phyloP scores from a whole-genome alignment of 2,888 invertebrate species.

The Aporophyla lueneburgensis region DNA sequence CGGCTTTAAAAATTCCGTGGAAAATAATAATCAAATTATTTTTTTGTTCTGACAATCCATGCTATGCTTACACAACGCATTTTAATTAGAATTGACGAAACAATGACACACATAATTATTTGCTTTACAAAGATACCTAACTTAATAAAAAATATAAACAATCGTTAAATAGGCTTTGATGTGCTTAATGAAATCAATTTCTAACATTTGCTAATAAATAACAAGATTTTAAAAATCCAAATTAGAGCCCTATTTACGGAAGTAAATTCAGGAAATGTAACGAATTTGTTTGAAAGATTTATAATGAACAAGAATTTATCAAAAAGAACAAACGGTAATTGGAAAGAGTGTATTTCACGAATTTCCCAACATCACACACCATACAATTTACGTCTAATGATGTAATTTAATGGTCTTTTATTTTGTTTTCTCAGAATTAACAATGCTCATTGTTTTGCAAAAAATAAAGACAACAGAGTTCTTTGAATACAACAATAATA shows the following conservation, averaged over 20 bases:
- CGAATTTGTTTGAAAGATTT: constrained; percentile 39
- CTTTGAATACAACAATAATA: constrained; percentile 9
- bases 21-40: not conserved
- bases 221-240: constrained; percentile 6
- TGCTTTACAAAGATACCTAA: not conserved
- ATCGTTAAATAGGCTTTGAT: not conserved
- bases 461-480: constrained; percentile 9
- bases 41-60: not conserved
- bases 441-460: constrained; percentile 13
- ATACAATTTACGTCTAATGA: constrained; percentile 46
- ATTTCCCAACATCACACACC: constrained; percentile 40
- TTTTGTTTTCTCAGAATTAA: constrained; percentile 17
- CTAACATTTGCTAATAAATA: constrained; percentile 16
- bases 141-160: not conserved
- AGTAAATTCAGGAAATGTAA: constrained; percentile 25
- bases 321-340: constrained; percentile 54
- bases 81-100: not conserved
- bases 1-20: not conserved
- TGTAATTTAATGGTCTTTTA: constrained; percentile 41
- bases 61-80: not conserved
- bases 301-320: constrained; percentile 46
- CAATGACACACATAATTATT: not conserved
- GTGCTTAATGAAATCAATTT: not conserved
- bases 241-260: constrained; percentile 18
- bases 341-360: constrained; percentile 40